Conservation (phyloP, 2,888 invertebrate genomes). For the Adineta ricciae region DNA sequence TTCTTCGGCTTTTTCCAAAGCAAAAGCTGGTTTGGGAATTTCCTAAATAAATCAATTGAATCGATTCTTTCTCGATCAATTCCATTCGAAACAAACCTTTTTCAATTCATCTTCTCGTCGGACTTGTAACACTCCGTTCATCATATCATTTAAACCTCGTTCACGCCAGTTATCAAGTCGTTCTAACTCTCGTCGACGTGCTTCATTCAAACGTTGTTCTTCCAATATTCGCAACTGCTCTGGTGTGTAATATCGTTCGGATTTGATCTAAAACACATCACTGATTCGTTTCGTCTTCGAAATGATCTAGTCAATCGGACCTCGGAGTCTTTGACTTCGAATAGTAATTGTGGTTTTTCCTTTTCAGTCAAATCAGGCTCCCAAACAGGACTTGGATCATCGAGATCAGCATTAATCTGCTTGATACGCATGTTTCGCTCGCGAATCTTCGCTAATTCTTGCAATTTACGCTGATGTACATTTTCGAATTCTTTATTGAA, state of each 20-base stretch:
- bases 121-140: slow-evolving; percentile 78
- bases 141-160: slow-evolving; percentile 59
- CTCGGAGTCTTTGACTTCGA: slow-evolving; percentile 60
- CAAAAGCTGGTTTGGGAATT: slow-evolving; percentile 65
- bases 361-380: slow-evolving; percentile 58
- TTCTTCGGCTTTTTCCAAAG: slow-evolving; percentile 64
- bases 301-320: slow-evolving; percentile 44
- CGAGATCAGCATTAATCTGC: slow-evolving; percentile 42
- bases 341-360: slow-evolving; percentile 59
- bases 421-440: slow-evolving; percentile 59
- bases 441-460: slow-evolving; percentile 58
- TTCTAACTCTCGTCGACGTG: slow-evolving; percentile 53
- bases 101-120: slow-evolving; percentile 80
- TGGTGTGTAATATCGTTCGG: slow-evolving; percentile 50
- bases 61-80: too few relatives aligned
- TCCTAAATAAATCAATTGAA: slow-evolving; percentile 48
- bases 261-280: slow-evolving; percentile 43
- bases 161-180: slow-evolving; percentile 61
- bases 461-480: slow-evolving; percentile 58
- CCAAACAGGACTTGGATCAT: slow-evolving; percentile 36
- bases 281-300: too few relatives aligned
- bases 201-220: slow-evolving; percentile 54
- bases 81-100: slow-evolving; percentile 48
- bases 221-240: slow-evolving; percentile 47
- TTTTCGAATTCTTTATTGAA: slow-evolving; percentile 67